Percentiles rank a stretch among this genome's conserved stretches.
phyloP scores from a whole-genome alignment of 2,888 invertebrate species.

The Diploptera punctata region DNA sequence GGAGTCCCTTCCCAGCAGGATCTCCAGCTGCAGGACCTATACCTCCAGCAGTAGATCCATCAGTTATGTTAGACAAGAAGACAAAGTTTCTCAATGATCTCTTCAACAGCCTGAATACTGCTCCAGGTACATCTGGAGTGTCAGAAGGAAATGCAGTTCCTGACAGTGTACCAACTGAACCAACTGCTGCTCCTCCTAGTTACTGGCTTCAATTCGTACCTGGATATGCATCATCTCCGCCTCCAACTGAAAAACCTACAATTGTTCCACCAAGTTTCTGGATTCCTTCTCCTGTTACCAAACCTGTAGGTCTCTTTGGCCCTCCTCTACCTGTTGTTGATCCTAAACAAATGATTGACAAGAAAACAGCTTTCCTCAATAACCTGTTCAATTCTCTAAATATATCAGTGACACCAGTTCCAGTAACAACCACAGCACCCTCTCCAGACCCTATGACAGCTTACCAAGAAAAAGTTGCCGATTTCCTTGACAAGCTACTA shows the following conservation, averaged over 20 bases:
- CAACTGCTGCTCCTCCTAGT: not conserved
- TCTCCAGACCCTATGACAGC: conserved; percentile 47
- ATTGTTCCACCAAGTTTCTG: conserved; percentile 36
- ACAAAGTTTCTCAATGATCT: conserved; percentile 40
- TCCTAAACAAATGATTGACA: conserved; percentile 39
- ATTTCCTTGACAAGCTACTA: conserved; percentile 51
- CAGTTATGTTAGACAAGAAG: conserved; percentile 47
- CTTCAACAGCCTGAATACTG: conserved; percentile 21
- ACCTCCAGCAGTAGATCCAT: conserved; percentile 24
- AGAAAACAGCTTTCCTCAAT: conserved; percentile 50
- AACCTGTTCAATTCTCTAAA: conserved; percentile 50
- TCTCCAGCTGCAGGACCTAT: not conserved
- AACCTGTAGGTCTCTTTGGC: not conserved
- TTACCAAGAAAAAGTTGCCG: conserved; percentile 50
- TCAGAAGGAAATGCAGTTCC: not conserved
- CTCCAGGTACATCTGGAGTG: not conserved
- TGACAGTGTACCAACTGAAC: conserved; percentile 2
- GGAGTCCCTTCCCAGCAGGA: conserved; percentile 27
- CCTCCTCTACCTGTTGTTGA: conserved; percentile 36
- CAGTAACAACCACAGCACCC: conserved; percentile 19
- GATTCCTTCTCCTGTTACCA: conserved; percentile 24
- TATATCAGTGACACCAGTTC: conserved; percentile 45
- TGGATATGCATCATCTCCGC: not conserved
- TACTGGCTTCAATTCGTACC: conserved; percentile 23
- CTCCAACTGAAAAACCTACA: conserved; percentile 31